A percentile compares a stretch with the other conserved stretches of the same genome.
These are phyloP conservation scores for Yponomeuta plumbellus DNA, from an alignment of 2,888 invertebrate genomes.

Conservation along the genomic window DNA sequence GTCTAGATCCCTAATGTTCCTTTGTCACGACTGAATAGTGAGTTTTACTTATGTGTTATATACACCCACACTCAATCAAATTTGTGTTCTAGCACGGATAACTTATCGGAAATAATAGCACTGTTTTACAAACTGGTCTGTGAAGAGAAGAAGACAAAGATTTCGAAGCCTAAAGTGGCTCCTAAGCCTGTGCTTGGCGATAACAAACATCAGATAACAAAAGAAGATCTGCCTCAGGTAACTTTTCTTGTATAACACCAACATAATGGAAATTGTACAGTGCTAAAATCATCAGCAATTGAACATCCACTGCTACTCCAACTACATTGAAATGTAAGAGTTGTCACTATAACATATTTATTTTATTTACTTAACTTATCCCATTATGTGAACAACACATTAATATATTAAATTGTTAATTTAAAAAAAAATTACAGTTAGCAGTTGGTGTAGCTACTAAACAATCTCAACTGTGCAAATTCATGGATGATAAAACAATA, in stretches of 20 bases:
- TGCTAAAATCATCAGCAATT: no score
- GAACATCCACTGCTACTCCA: no score
- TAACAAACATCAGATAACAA: constrained; percentile 76
- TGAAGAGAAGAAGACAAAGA: constrained; percentile 77
- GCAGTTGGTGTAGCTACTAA: neutral
- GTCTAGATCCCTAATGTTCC: neutral
- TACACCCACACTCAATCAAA: neutral
- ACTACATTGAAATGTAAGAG: no score
- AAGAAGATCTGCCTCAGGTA: constrained; percentile 80
- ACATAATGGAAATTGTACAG: no score
- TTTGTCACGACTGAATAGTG: neutral
- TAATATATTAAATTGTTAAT: no score
- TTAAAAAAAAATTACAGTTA: no score
- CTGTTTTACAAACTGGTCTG: constrained; percentile 75
- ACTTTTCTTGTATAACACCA: constrained; percentile 14
- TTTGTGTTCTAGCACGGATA: constrained; percentile 75
- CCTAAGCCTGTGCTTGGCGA: constrained; percentile 62
- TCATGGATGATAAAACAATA: neutral
- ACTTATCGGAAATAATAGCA: constrained; percentile 75
- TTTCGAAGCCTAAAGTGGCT: constrained; percentile 71
- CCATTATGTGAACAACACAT: neutral
- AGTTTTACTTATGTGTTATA: no score
- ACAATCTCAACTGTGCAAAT: neutral
- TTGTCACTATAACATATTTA: no score
- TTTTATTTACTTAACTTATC: no score